A percentile compares a stretch with the other conserved stretches of the same genome.
Evolutionary conservation across 1,140 invertebrate genomes (phyloP).

Genomic region (Aphis gossypii): DNA sequence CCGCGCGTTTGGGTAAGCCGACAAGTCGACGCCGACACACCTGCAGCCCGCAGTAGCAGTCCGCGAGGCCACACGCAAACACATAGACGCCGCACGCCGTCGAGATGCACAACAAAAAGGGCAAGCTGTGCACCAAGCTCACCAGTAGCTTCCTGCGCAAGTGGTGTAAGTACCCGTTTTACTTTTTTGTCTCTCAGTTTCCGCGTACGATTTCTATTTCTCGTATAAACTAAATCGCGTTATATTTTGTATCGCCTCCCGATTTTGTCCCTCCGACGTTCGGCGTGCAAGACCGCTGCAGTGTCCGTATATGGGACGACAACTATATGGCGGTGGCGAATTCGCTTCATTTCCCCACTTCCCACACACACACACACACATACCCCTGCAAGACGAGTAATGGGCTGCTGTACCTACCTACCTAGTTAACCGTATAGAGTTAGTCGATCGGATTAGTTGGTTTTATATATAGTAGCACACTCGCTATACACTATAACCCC

Average conservation of each 20-base stretch:
- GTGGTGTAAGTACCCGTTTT: constrained; percentile 64
- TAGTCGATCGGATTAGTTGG: background rate
- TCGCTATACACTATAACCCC: background rate
- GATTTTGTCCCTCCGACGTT: background rate
- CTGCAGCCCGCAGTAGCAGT: background rate
- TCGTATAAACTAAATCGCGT: background rate
- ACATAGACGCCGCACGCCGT: background rate
- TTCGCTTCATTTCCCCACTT: background rate
- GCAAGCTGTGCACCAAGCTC: constrained; percentile 62
- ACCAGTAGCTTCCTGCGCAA: constrained; percentile 63
- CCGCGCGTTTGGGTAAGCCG: background rate
- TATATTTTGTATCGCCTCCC: no score
- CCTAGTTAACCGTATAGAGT: background rate
- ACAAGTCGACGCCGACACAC: background rate
- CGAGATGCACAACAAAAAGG: constrained; percentile 60
- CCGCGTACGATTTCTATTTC: no score
- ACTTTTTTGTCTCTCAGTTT: no score
- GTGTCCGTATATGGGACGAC: background rate
- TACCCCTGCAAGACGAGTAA: no score
- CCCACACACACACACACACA: no score
- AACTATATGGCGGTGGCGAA: background rate
- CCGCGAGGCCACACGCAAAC: no score
- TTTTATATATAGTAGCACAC: background rate
- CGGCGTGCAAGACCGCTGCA: background rate
- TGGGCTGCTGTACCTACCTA: background rate